Conservation (phyloP, 1,140 invertebrate genomes). For the Augochlora pura region DNA sequence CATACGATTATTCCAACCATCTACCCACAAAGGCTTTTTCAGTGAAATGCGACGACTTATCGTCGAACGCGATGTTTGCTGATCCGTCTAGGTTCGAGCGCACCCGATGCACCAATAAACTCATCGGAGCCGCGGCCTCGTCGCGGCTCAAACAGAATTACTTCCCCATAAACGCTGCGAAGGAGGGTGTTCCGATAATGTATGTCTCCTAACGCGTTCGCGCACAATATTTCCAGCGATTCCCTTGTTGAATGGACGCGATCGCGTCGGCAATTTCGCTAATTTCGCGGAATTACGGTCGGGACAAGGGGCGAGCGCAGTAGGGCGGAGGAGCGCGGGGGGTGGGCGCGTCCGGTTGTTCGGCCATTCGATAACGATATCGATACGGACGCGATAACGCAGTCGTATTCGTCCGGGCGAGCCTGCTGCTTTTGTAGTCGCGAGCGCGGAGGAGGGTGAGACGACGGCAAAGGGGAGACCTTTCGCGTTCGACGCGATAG, state of each 20-base stretch:
- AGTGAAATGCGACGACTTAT: too few relatives aligned
- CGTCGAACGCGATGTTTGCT: too few relatives aligned
- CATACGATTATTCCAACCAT: too few relatives aligned
- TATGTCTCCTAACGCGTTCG: too few relatives aligned
- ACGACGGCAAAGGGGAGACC: slow-evolving; percentile 17
- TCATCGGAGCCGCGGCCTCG: too few relatives aligned
- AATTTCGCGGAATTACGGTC: slow-evolving; percentile 30
- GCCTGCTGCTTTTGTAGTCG: slow-evolving; percentile 8
- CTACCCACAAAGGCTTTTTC: too few relatives aligned
- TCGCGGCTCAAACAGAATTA: too few relatives aligned
- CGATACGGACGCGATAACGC: slow-evolving; percentile 20
- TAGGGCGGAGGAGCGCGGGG: too few relatives aligned
- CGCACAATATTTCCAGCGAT: not conserved
- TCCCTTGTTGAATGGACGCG: not conserved
- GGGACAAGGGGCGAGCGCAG: not conserved
- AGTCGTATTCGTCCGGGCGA: not conserved
- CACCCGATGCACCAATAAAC: too few relatives aligned
- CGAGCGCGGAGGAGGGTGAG: not conserved
- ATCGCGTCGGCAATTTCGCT: slow-evolving; percentile 26
- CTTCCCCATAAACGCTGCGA: too few relatives aligned
- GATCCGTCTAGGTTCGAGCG: too few relatives aligned
- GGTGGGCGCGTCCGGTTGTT: not conserved
- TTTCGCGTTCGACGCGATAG: slow-evolving; percentile 18
- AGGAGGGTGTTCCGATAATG: too few relatives aligned
- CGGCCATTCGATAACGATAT: slow-evolving; percentile 26